Evolutionary conservation across 2,113 vertebrate species (phyloP).

Genomic region (Anhinga rufa): DNA sequence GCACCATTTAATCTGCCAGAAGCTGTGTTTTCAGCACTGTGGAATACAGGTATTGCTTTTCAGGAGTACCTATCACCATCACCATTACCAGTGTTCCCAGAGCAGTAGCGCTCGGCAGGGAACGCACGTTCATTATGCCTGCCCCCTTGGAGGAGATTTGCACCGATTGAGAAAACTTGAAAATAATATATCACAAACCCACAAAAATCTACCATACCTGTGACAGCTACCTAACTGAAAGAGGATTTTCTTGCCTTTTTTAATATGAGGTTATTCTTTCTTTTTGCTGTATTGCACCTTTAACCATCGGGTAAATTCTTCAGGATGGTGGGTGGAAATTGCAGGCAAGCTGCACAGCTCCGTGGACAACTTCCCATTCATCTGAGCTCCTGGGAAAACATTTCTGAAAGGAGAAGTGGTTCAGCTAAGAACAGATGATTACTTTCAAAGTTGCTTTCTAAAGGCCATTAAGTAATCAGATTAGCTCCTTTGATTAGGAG

Average conservation of each 20-base stretch:
- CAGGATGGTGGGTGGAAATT: neutral
- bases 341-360: neutral
- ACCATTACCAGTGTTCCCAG: neutral
- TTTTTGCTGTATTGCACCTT: neutral
- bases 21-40: neutral
- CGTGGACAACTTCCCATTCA: neutral
- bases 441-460: neutral
- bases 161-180: neutral
- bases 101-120: accelerated
- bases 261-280: neutral
- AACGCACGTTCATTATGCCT: neutral
- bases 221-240: neutral
- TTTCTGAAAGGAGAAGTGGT: neutral
- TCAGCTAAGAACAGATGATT: neutral
- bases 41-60: neutral
- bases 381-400: neutral
- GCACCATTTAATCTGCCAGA: constrained; percentile 25
- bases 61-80: neutral
- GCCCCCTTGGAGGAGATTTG: neutral
- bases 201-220: neutral
- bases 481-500: neutral
- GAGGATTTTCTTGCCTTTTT: neutral
- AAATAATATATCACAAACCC: neutral
- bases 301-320: neutral
- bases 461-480: neutral